phyloP scores from a whole-genome alignment of 2,113 vertebrate genomes.

The Cnemophilus loriae region DNA sequence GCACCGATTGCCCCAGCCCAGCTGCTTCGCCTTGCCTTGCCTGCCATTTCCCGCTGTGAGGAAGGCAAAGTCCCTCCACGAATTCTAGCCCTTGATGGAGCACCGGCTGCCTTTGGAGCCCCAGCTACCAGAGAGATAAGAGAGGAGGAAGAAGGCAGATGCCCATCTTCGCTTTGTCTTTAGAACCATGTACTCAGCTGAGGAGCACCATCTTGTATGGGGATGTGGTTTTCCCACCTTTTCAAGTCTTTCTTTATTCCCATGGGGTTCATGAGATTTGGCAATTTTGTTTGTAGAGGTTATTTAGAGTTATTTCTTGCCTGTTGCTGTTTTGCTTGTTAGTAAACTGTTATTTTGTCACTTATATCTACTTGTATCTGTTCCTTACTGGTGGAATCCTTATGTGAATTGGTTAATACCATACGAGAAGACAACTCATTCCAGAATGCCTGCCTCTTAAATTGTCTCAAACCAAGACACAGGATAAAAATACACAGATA shows the following conservation, averaged over 20 bases:
- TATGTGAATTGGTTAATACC: not conserved
- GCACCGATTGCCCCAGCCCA: rapidly evolving
- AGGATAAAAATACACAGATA: not conserved
- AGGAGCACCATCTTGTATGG: not conserved
- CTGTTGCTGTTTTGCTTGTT: too few relatives aligned
- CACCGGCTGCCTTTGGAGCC: not conserved
- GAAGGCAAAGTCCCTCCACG: not conserved
- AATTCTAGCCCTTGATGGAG: not conserved
- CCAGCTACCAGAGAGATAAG: not conserved
- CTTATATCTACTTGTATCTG: too few relatives aligned
- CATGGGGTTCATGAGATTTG: not conserved
- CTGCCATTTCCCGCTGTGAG: rapidly evolving
- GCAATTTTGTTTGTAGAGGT: not conserved
- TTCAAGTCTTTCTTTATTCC: not conserved
- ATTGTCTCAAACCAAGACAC: not conserved
- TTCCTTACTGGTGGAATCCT: not conserved
- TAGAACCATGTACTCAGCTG: not conserved
- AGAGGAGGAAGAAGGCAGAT: not conserved
- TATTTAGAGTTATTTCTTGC: not conserved
- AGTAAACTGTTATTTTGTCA: not conserved
- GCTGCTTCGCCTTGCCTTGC: not conserved
- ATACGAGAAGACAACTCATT: not conserved
- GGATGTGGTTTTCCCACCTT: not conserved
- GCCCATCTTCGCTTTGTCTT: not conserved
- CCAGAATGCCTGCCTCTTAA: not conserved